Base-by-base conservation (phyloP, 2,888 invertebrate genomes). In the Netelia melanura region DNA sequence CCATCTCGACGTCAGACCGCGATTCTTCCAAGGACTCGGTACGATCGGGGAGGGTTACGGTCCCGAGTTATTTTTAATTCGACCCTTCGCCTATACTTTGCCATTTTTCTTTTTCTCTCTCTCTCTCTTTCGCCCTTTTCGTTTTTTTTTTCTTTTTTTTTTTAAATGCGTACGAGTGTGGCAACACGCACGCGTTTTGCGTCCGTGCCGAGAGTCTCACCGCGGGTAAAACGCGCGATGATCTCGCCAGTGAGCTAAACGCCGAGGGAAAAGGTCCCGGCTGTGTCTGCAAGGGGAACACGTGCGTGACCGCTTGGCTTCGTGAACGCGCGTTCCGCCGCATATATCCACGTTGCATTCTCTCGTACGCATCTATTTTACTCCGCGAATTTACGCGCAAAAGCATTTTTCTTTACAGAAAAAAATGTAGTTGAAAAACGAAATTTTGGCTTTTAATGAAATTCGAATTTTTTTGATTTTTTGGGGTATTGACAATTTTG, bases 281-380 rank as follows among this genome's bases (percentile, higher is more conserved):
- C 30, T 2, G 44, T 38, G 82, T 44, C 48, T 48, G 38, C 48
- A 17, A 52, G 30, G 62, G 56, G 48, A 81, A 83, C 81, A 83
- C 86, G 83, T 81, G 83, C 81, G 81, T 83, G 83, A 86, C 86
- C 81, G 83, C 68, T 77, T 74, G 77, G 77, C 81, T 78, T 77
- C 76, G 25, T 48, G 56, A 54, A 71, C 77, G 75, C 52, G 67
- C 79, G 44, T 61, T 80, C 17, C 52, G 65, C 30, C 61, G 44
- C 58, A 75, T 58, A 62, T 68, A 70, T 61, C 23, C 71, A 77
- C 65, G 48, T 43, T 25, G 76, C 68, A 56, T 61, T 68, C 48
- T 44, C 68, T 25, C 67, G 44, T n/a, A 43, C 56, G 52, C 11
- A 43, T 10, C 3, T 10, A 48, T 48, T 11, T 48, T 48, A 48